Base-by-base conservation (phyloP, 2,797 vertebrate genomes). In the Simalia tracyae region DNA sequence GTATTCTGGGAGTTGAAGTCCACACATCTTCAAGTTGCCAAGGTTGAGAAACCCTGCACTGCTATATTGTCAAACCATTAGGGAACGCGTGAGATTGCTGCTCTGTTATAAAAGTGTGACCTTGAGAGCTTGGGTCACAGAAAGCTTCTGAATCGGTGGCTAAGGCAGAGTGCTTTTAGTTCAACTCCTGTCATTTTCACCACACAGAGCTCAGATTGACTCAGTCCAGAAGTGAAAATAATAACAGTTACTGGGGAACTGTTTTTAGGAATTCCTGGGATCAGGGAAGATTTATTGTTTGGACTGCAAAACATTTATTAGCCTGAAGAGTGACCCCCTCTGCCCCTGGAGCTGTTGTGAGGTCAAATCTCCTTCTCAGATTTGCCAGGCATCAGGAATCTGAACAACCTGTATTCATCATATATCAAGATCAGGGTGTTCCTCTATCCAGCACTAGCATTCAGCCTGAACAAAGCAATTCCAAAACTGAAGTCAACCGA, bases 241-340 rank as follows among this genome's bases (percentile, higher is more conserved):
- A 46, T 24, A 10, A 76, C 36, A 42, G 72, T 81, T 81, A 36
- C 72, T 9, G 3, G 22, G 22, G 72, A 81, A 42, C 72, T 81
- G 36, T 81, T 81, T 46, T 24, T 46, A 81, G 36, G 42, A 42
- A 81, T 81, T 81, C 72, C 36, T 46, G 22, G 93, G 42, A 84
- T 84, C 42, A 5, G 12, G 11, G 46, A 91, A 92, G 93, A 95
- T 93, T 81, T 81, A 81, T 81, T 46, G 36, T 36, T 81, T 81
- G 42, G 72, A 81, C 72, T 81, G 42, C 72, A 36, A 81, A 81
- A 81, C 36, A 1, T 42, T 81, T 81, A 81, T 46, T 81, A 24
- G 36, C 72, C 72, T 24, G 72, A 46, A 36, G 72, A 46, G 36
- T 81, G 19, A 42, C 42, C 68, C 68, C 31, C 31, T 42, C 68